Conservation (phyloP, 2,888 invertebrate genomes). For the Erebia epiphron region DNA sequence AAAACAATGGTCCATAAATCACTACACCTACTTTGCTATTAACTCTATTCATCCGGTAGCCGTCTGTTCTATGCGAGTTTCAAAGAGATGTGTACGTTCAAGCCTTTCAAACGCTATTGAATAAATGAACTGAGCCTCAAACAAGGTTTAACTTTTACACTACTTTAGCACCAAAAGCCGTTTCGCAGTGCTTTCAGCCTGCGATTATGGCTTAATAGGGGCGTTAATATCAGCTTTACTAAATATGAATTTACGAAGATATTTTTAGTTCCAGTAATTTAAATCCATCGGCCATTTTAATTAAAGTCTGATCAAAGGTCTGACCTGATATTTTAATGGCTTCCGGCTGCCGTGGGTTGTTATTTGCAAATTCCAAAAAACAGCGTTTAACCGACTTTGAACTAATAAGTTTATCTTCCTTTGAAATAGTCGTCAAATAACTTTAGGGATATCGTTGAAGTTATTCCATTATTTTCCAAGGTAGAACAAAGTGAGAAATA, state of each 20-base stretch:
- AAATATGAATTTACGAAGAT: neutral
- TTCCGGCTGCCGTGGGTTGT: neutral
- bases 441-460: neutral
- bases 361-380: slow-evolving; percentile 15
- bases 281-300: slow-evolving; percentile 11
- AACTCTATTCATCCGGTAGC: slow-evolving; percentile 14
- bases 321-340: slow-evolving; percentile 3
- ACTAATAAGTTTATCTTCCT: slow-evolving; percentile 1
- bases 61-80: slow-evolving; percentile 27
- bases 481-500: neutral
- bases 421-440: slow-evolving; percentile 2
- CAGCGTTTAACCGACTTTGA: slow-evolving; percentile 1
- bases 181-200: slow-evolving; percentile 16
- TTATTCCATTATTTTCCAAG: neutral
- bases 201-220: neutral
- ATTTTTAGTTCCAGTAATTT: neutral
- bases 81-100: slow-evolving; percentile 18
- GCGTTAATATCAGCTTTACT: neutral
- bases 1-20: neutral
- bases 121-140: slow-evolving; percentile 33
- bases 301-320: slow-evolving; percentile 12
- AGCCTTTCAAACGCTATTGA: slow-evolving; percentile 31
- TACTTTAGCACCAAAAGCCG: slow-evolving; percentile 28
- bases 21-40: slow-evolving; percentile 1
- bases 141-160: slow-evolving; percentile 35